These are phyloP conservation scores for Murina feae DNA, from an alignment of 2,113 vertebrate genomes.

Conservation along the genomic window DNA sequence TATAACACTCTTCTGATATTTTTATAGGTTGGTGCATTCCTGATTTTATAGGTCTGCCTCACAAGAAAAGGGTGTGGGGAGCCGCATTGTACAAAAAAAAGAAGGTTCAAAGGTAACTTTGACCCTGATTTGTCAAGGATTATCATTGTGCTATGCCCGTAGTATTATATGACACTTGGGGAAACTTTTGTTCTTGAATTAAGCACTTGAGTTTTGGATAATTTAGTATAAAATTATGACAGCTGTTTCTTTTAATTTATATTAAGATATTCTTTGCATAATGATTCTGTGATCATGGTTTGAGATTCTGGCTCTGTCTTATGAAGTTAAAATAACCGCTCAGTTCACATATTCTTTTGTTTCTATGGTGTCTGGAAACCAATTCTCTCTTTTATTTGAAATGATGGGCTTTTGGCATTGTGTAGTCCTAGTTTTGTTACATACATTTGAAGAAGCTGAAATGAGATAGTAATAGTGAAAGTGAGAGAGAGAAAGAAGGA, in stretches of 20 bases:
- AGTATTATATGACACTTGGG: background rate
- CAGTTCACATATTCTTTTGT: background rate
- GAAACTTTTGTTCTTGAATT: background rate
- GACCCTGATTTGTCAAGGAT: background rate
- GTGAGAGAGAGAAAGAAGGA: background rate
- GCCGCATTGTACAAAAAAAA: background rate
- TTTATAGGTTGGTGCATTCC: background rate
- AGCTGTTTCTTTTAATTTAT: background rate
- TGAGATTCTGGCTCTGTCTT: background rate
- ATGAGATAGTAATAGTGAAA: too few species aligned
- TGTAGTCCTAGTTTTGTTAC: rapidly evolving
- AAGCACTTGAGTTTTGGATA: background rate
- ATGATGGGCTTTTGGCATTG: background rate
- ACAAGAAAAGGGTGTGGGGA: too few species aligned
- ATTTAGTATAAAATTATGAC: background rate
- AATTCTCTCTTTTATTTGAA: background rate
- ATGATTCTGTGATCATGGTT: background rate
- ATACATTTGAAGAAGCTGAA: background rate
- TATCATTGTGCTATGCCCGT: background rate
- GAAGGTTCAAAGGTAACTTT: background rate
- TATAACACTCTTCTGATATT: background rate
- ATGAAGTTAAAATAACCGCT: background rate
- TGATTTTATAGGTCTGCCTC: background rate
- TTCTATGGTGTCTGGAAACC: background rate
- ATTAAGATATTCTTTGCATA: background rate